phyloP scores from a whole-genome alignment of 2,113 vertebrate genomes.

The Neofelis nebulosa region DNA sequence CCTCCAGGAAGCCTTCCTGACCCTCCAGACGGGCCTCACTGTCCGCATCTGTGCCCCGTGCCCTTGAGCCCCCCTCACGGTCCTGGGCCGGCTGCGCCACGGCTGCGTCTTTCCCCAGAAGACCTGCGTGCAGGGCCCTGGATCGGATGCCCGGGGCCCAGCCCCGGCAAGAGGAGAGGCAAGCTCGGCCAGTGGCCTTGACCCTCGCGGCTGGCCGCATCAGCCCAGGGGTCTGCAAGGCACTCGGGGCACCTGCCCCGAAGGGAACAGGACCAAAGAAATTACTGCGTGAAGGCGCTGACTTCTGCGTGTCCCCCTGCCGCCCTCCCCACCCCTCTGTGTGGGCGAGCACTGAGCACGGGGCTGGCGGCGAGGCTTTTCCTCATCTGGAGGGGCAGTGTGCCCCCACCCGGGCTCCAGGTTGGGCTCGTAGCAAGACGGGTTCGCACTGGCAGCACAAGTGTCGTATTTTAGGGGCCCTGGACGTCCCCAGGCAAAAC shows the following conservation, averaged over 20 bases:
- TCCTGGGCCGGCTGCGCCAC: neutral
- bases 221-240: neutral
- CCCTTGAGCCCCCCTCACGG: neutral
- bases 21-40: neutral
- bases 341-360: neutral
- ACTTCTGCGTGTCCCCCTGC: fast-evolving
- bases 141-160: too few species aligned
- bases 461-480: fast-evolving
- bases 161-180: too few species aligned
- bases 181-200: too few species aligned
- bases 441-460: fast-evolving
- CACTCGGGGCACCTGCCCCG: too few species aligned
- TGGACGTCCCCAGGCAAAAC: neutral
- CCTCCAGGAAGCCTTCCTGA: neutral
- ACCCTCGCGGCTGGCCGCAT: neutral
- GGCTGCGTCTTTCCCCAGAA: neutral
- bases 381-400: neutral
- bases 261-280: neutral
- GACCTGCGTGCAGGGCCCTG: neutral
- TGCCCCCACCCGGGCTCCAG: neutral
- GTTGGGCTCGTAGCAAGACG: fast-evolving
- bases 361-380: fast-evolving
- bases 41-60: neutral
- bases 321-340: neutral
- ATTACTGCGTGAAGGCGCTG: fast-evolving